These are phyloP conservation scores for Pseudococcus viburni DNA, from an alignment of 2,888 invertebrate genomes.

Conservation along the genomic window DNA sequence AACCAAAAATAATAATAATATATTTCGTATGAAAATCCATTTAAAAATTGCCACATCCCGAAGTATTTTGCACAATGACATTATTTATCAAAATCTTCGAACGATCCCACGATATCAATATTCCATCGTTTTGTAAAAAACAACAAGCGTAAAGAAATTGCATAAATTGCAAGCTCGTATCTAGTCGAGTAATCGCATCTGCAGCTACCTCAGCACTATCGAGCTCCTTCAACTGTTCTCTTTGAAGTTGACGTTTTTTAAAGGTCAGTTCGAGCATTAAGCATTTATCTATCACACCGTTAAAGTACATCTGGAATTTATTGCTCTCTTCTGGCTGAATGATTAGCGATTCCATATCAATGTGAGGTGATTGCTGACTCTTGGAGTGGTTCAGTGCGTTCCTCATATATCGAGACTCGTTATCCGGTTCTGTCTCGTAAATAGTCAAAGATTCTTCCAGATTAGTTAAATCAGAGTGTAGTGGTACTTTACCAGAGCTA, in stretches of 20 bases:
- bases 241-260: not conserved
- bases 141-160: slow-evolving; percentile 62
- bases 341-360: not conserved
- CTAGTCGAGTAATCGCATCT: slow-evolving; percentile 61
- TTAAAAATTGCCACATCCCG: slow-evolving; percentile 60
- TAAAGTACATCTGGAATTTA: slow-evolving; percentile 5
- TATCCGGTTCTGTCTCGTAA: slow-evolving; percentile 48
- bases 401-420: slow-evolving; percentile 9
- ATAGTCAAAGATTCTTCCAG: slow-evolving; percentile 57
- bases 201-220: not conserved
- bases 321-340: slow-evolving; percentile 3
- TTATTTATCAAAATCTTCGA: slow-evolving; percentile 8
- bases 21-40: not conserved
- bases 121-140: not conserved
- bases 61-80: slow-evolving; percentile 3
- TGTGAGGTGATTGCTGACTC: not conserved
- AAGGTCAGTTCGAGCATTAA: slow-evolving; percentile 10
- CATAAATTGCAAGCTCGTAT: slow-evolving; percentile 55
- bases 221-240: not conserved
- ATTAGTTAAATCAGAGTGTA: not conserved
- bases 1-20: not conserved
- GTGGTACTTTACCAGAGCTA: not conserved
- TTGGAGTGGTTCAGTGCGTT: not conserved
- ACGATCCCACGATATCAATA: slow-evolving; percentile 57
- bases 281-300: slow-evolving; percentile 25